Conservation (phyloP, 2,888 invertebrate species). For the Drosophila longiperda region DNA sequence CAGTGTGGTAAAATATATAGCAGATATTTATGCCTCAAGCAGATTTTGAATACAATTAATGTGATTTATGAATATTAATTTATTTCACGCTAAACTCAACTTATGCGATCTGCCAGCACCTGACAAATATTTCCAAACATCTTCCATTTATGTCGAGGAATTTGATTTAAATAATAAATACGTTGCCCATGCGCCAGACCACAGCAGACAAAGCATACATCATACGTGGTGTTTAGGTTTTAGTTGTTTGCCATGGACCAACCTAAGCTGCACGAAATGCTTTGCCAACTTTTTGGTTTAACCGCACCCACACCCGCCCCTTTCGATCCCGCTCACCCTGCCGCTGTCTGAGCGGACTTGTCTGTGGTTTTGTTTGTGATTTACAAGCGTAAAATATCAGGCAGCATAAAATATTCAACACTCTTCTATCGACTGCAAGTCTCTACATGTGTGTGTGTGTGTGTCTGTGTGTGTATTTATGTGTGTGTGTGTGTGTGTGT, state of each 20-base stretch:
- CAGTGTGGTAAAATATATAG: constrained; percentile 9
- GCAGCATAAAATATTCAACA: constrained; percentile 72
- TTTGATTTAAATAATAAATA: constrained; percentile 73
- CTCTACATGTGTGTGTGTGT: constrained; percentile 3
- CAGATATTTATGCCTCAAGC: constrained; percentile 41
- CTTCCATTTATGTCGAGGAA: constrained; percentile 50
- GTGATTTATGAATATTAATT: constrained; percentile 72
- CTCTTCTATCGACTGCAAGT: constrained; percentile 55
- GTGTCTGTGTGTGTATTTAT: constrained; percentile 4
- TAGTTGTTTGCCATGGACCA: neutral
- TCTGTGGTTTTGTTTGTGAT: constrained; percentile 71
- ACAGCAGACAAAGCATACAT: constrained; percentile 20
- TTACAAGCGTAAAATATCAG: constrained; percentile 78
- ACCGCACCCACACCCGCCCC: constrained; percentile 1
- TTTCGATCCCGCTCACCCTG: neutral
- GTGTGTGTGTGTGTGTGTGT: neutral
- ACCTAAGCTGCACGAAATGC: constrained; percentile 19
- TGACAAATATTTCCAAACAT: constrained; percentile 56
- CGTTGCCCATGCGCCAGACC: constrained; percentile 26
- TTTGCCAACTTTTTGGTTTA: constrained; percentile 50
- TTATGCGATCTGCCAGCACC: constrained; percentile 18
- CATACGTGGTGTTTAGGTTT: constrained; percentile 9
- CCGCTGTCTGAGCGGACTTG: constrained; percentile 34
- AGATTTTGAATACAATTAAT: constrained; percentile 55
- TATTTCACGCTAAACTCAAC: constrained; percentile 42